A percentile compares a stretch with the other conserved stretches of the same genome.
These are phyloP conservation scores for Lytechinus variegatus DNA, from an alignment of 35 echinoderm and acorn worm genomes.

Conservation along the genomic window DNA sequence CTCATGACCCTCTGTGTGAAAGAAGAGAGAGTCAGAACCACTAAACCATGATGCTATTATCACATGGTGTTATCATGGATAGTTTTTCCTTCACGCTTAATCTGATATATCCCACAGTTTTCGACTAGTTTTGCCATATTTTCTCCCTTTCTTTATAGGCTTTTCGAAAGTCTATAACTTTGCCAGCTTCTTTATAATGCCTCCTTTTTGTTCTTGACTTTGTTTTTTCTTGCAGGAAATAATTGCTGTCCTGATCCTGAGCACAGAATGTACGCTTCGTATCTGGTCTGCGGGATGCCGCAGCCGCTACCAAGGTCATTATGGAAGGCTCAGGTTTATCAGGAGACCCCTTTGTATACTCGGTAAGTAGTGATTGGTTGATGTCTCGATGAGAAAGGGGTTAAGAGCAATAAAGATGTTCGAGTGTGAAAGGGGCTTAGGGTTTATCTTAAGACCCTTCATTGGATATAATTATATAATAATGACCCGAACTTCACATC, in stretches of 20 bases:
- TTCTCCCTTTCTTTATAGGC: too few species aligned
- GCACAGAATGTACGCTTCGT: slow-evolving; percentile 87
- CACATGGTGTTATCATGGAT: too few species aligned
- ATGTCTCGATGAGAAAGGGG: neutral
- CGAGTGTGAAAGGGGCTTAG: neutral
- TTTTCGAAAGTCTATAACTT: too few species aligned
- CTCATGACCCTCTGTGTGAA: too few species aligned
- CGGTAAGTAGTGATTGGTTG: slow-evolving; percentile 64
- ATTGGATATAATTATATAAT: too few species aligned
- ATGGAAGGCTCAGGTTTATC: slow-evolving; percentile 93
- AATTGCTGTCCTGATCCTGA: slow-evolving; percentile 81
- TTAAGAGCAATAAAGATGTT: neutral
- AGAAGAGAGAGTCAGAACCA: too few species aligned
- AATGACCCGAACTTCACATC: too few species aligned
- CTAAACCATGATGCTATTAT: too few species aligned
- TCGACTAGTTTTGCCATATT: too few species aligned
- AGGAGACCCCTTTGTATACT: slow-evolving; percentile 90
- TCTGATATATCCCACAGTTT: too few species aligned
- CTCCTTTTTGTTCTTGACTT: neutral
- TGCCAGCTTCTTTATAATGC: too few species aligned
- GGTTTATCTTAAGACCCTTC: neutral
- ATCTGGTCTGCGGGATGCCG: slow-evolving; percentile 98
- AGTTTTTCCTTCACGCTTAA: too few species aligned
- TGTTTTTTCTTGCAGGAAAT: slow-evolving; percentile 72
- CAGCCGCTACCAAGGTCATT: slow-evolving; percentile 91